Base-by-base conservation (phyloP, 2,888 invertebrate genomes). In the Lysandra coridon region DNA sequence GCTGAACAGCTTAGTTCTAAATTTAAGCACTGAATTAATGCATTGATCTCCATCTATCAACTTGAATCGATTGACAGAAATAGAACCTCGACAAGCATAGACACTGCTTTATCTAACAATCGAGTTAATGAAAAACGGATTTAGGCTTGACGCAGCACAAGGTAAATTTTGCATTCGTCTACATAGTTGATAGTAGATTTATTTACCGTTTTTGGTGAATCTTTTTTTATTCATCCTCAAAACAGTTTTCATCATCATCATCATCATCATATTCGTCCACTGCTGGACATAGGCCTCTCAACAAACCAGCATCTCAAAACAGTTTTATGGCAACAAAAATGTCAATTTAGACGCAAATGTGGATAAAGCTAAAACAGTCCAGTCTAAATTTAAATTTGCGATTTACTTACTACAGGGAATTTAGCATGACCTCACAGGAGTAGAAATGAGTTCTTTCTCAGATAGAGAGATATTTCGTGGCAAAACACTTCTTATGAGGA, bases 11-110 rank as follows among this genome's bases (percentile, higher is more conserved):
- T 69, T 69, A 69, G 37, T 69, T 64, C 69, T 69, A 69, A 69
- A 33, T 69, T 69, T 69, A 69, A 69, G 37, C 69, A 69, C 69
- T 69, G 33, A 69, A 37, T 69, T 69, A 69, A 69, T 69, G 37
- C 69, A 69, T 69, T 37, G 69, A 69, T 37, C 69, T 69, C 33
- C 33, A 69, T 69, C 33, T 69, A 69, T 69, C 69, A 37, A 69
- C 69, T 69, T 69, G 33, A 69, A 69, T 69, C 69, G 69, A 69
- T 69, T 69, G 69, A 69, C 69, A 69, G 33, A 69, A 37, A 69
- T 69, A 69, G 69, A 69, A 69, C 14, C 33, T 69, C 17, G 69
- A 69, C 69, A 69, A 33, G 69, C 69, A 69, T 69, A 69, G 69
- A 37, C 69, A 37, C 69, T 69, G 69, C 69, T 33, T 69, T 33